These are phyloP conservation scores for Brevimyrus niger DNA, from an alignment of 2,113 vertebrate species.

Conservation along the genomic window DNA sequence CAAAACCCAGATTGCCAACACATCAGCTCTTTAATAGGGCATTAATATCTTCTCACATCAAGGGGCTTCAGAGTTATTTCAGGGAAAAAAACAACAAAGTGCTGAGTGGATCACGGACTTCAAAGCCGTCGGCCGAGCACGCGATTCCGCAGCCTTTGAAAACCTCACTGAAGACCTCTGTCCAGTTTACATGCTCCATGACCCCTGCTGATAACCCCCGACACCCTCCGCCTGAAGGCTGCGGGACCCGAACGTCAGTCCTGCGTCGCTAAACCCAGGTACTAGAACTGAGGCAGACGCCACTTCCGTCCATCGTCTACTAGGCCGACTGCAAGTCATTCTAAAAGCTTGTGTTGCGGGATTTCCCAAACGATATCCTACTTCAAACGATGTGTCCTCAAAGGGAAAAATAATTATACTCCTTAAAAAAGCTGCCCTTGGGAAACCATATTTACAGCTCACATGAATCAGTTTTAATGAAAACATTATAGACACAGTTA, in stretches of 20 bases:
- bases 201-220: neutral
- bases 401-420: neutral
- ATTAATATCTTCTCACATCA: constrained; percentile 10
- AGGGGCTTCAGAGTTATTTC: neutral
- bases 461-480: neutral
- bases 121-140: neutral
- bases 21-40: neutral
- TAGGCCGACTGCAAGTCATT: neutral
- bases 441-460: neutral
- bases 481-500: neutral
- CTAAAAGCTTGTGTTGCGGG: neutral
- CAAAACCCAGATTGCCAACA: neutral
- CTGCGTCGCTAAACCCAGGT: neutral
- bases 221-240: neutral
- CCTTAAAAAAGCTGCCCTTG: neutral
- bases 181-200: neutral
- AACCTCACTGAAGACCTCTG: neutral
- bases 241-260: neutral
- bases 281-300: neutral
- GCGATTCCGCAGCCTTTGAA: neutral
- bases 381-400: neutral
- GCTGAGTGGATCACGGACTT: neutral
- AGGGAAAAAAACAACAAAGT: neutral
- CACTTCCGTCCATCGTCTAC: neutral
- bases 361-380: neutral